phyloP scores from a whole-genome alignment of 2,797 vertebrate species.

The Sitta carolinensis region DNA sequence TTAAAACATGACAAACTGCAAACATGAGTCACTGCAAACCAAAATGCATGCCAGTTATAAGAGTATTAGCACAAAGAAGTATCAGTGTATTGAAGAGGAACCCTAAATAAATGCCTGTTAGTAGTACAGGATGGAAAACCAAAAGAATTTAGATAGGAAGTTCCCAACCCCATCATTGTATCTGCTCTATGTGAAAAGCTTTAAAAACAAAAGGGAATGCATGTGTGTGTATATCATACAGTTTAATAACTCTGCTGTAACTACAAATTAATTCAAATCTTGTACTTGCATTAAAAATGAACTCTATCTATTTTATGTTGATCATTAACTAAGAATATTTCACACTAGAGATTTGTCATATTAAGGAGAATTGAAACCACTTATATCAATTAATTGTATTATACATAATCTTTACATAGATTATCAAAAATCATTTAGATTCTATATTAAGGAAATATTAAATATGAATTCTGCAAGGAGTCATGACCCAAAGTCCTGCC shows the following conservation, averaged over 20 bases:
- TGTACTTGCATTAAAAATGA: slow-evolving; percentile 86
- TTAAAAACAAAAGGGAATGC: slow-evolving; percentile 45
- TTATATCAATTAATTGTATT: slow-evolving; percentile 86
- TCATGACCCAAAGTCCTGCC: slow-evolving; percentile 46
- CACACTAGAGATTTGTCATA: slow-evolving; percentile 86
- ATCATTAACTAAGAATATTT: slow-evolving; percentile 88
- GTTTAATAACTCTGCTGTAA: slow-evolving; percentile 76
- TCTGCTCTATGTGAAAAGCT: not conserved
- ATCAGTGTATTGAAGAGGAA: not conserved
- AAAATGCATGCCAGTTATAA: not conserved
- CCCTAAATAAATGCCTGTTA: not conserved
- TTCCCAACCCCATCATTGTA: not conserved
- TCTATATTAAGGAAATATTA: slow-evolving; percentile 77
- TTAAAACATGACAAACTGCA: not conserved
- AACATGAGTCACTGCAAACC: not conserved
- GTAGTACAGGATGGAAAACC: not conserved
- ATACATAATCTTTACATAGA: slow-evolving; percentile 83
- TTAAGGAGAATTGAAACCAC: slow-evolving; percentile 85
- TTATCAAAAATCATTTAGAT: slow-evolving; percentile 82
- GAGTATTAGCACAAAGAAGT: not conserved
- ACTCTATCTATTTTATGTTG: slow-evolving; percentile 87
- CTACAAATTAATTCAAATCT: slow-evolving; percentile 86
- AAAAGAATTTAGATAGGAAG: not conserved
- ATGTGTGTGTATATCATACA: slow-evolving; percentile 44
- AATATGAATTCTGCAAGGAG: slow-evolving; percentile 66